Conservation (phyloP, 2,113 vertebrate species). For the Pteruthius melanotis region DNA sequence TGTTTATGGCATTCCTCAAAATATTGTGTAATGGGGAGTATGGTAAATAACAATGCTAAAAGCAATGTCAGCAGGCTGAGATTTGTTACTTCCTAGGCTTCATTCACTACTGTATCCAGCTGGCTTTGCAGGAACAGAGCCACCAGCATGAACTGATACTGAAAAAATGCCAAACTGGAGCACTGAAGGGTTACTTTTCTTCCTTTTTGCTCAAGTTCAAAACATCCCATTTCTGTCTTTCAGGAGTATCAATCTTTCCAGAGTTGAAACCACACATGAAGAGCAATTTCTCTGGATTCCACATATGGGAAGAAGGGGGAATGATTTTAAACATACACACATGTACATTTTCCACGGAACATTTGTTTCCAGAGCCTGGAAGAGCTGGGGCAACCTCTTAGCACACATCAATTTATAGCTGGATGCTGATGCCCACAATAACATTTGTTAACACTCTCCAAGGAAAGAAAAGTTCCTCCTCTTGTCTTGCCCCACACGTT, state of each 20-base stretch:
- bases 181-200: not conserved
- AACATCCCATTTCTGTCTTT: not conserved
- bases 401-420: not conserved
- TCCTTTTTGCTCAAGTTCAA: not conserved
- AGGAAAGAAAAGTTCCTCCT: not conserved
- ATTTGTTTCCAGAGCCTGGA: not conserved
- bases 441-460: not conserved
- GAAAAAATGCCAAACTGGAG: not conserved
- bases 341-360: not conserved
- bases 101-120: not conserved
- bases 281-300: not conserved
- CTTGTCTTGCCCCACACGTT: not conserved
- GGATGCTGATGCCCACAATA: not conserved
- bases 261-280: not conserved
- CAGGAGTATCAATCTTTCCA: not conserved
- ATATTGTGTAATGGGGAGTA: not conserved
- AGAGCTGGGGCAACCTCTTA: not conserved
- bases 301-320: not conserved
- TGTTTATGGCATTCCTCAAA: not conserved
- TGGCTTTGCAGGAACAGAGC: not conserved
- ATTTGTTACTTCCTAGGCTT: not conserved
- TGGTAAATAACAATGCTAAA: not conserved
- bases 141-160: not conserved
- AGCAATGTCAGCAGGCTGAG: not conserved
- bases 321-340: not conserved